phyloP scores from a whole-genome alignment of 2,888 invertebrate species.

The Drosophila falleni region DNA sequence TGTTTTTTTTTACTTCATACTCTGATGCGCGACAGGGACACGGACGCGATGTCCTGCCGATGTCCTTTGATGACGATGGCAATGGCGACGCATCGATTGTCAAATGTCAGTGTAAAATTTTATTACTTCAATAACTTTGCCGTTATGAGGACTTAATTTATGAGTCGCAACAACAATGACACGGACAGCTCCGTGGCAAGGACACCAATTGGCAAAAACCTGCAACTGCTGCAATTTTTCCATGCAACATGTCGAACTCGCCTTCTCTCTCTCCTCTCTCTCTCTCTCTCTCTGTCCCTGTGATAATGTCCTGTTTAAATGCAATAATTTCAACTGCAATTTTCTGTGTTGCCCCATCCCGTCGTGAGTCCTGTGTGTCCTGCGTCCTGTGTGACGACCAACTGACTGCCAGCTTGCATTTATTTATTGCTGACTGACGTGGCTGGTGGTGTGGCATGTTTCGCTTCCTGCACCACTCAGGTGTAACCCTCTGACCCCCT shows the following conservation, averaged over 20 bases:
- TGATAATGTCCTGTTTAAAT: conserved; percentile 82
- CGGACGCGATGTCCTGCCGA: conserved; percentile 28
- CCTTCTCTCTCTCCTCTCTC: conserved; percentile 20
- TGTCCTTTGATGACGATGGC: conserved; percentile 30
- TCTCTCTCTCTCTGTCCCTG: conserved; percentile 23
- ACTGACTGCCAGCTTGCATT: conserved; percentile 83
- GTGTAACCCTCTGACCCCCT: conserved; percentile 48
- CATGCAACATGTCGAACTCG: conserved; percentile 41
- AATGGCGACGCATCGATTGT: conserved; percentile 82
- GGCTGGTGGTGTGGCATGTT: conserved; percentile 36
- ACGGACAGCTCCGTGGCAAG: conserved; percentile 49
- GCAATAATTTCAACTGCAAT: conserved; percentile 81
- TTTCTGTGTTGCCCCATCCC: conserved; percentile 48
- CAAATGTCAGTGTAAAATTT: conserved; percentile 84
- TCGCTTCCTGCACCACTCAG: conserved; percentile 56
- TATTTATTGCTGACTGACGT: conserved; percentile 83
- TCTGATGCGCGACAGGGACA: conserved; percentile 15
- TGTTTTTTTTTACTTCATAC: conserved; percentile 27
- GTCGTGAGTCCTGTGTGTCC: conserved; percentile 41
- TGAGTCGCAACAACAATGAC: conserved; percentile 75
- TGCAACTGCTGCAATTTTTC: conserved; percentile 75
- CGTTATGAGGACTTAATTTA: conserved; percentile 85
- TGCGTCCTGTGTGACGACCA: conserved; percentile 72
- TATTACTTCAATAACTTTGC: conserved; percentile 83
- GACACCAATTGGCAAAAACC: conserved; percentile 67